These are phyloP conservation scores for Drosophila neonasuta DNA, from an alignment of 2,888 invertebrate species.

Conservation along the genomic window DNA sequence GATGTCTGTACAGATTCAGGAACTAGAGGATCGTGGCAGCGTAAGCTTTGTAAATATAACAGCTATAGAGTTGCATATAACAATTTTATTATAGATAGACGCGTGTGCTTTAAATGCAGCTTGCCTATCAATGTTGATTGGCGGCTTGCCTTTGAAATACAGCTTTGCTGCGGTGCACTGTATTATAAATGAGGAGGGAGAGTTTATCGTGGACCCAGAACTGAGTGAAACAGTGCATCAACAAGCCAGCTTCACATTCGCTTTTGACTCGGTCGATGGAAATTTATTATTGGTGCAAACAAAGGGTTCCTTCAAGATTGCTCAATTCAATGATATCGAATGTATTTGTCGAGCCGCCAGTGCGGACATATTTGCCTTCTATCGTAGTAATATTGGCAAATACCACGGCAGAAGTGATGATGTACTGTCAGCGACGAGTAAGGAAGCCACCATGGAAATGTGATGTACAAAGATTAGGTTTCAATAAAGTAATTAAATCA, in stretches of 20 bases:
- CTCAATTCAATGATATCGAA: constrained; percentile 87
- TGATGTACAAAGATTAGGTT: constrained; percentile 43
- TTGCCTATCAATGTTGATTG: constrained; percentile 91
- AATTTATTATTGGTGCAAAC: constrained; percentile 86
- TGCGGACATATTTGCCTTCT: constrained; percentile 88
- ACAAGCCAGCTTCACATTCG: constrained; percentile 87
- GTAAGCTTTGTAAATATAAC: constrained; percentile 83
- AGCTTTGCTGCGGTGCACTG: constrained; percentile 91
- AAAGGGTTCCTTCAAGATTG: constrained; percentile 86
- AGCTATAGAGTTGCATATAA: background rate
- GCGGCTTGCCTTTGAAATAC: constrained; percentile 92
- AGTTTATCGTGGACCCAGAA: constrained; percentile 86
- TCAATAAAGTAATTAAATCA: constrained; percentile 42
- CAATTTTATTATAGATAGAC: constrained; percentile 84
- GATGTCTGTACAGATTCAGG: constrained; percentile 91
- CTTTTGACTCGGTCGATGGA: constrained; percentile 87
- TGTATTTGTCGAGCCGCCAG: constrained; percentile 86
- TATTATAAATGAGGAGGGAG: constrained; percentile 85
- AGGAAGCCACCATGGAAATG: constrained; percentile 54
- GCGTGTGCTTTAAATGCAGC: constrained; percentile 92
- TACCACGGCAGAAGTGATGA: constrained; percentile 59
- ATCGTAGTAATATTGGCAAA: constrained; percentile 82
- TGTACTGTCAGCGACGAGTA: constrained; percentile 15
- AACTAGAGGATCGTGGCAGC: constrained; percentile 92
- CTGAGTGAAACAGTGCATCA: constrained; percentile 83